Base-by-base conservation (phyloP, 2,888 invertebrate species). In the Cataglyphis cursor region DNA sequence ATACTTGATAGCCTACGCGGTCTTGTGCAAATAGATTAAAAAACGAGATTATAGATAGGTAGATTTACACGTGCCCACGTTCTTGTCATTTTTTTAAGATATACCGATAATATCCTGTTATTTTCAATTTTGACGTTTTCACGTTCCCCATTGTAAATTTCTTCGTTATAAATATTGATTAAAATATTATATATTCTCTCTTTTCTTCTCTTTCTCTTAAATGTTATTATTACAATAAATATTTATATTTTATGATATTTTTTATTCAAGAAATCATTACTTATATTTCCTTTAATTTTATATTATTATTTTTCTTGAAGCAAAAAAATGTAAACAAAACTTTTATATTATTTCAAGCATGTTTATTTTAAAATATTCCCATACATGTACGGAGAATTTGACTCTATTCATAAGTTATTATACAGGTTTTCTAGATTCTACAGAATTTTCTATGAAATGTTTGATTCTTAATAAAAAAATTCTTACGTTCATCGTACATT, bases 21-120 rank as follows among this genome's bases (percentile, higher is more conserved):
- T 41, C 66, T 70, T 54, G 5, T 41, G 5, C 31, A 21, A 68
- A 76, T 68, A 54, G 41, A 76, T 76, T 68, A 68, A 68, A 38
- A 15, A 21, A 18, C 41, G 8, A 65, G 21, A 65, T 3, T 18
- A n/a, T 48, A 66, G 54, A n/a, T n/a, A 31, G 8, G 12, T 38
- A 38, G 10, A 66, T 35, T 66, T 38, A 54, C 18, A 38, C 28
- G 8, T 54, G 68, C 51, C 51, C 54, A 68, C 75, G 70, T 31
- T 35, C 35, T 35, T 65, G n/a, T 66, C 28, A 54, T 57, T 76
- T 76, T 76, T 76, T 70, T n/a, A 68, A 15, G 4, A 28, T 24
- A 18, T 18, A 54, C 18, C n/a, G 15, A 68, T 76, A 75, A 54
- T 12, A 57, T 57, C n/a, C 35, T 65, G 21, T 10, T 15, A n/a